A percentile compares a stretch with the other conserved stretches of the same genome.
phyloP scores from a whole-genome alignment of 1,140 invertebrate species.

The Lysiphlebus fabarum region DNA sequence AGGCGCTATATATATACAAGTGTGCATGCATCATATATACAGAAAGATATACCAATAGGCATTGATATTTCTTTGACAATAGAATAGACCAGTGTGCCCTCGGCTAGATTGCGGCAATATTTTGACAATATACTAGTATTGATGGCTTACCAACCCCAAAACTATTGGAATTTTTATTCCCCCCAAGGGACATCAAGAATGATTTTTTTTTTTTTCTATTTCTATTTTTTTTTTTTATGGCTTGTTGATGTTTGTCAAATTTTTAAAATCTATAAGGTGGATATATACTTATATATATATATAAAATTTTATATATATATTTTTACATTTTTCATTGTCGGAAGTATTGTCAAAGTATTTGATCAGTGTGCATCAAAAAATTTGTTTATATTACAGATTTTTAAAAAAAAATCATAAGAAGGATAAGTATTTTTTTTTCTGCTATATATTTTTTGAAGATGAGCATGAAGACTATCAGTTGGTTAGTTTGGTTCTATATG shows the following conservation, averaged over 20 bases:
- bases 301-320: constrained; percentile 20
- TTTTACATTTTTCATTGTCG: constrained; percentile 36
- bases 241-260: constrained; percentile 7
- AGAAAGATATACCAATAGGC: no score
- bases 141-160: constrained; percentile 31
- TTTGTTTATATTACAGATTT: no score
- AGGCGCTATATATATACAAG: constrained; percentile 33
- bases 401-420: no score
- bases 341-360: constrained; percentile 48
- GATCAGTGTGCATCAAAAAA: constrained; percentile 22
- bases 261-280: constrained; percentile 9
- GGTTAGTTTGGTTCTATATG: no score
- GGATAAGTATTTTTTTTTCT: no score
- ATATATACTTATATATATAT: constrained; percentile 6
- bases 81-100: constrained; percentile 13
- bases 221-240: constrained; percentile 6
- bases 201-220: constrained; percentile 28
- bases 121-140: constrained; percentile 54
- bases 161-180: constrained; percentile 10
- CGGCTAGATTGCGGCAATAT: constrained; percentile 52
- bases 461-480: no score
- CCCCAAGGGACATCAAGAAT: constrained; percentile 16
- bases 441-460: no score
- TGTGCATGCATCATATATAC: no score
- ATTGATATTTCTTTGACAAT: constrained; percentile 9